phyloP scores from a whole-genome alignment of 2,113 vertebrate species.

The Centropus unirufus region DNA sequence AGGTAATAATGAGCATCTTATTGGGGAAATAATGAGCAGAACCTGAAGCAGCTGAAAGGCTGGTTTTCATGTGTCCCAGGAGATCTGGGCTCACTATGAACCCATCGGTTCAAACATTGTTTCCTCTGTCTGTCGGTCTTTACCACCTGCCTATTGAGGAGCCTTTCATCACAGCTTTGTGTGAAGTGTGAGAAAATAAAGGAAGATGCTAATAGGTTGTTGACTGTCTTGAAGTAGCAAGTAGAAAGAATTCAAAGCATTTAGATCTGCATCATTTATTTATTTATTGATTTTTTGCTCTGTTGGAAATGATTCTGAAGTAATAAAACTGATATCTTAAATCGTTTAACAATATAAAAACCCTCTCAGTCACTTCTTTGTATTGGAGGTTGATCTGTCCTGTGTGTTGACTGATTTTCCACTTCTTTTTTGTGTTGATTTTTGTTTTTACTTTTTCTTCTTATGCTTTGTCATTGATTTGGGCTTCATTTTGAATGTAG shows the following conservation, averaged over 20 bases:
- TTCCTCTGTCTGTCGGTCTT: neutral
- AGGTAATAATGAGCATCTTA: constrained; percentile 80
- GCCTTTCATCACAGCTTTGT: neutral
- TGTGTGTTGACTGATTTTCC: neutral
- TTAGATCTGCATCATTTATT: neutral
- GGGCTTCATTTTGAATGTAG: neutral
- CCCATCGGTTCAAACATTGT: neutral
- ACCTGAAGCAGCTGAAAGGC: neutral
- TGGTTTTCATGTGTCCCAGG: neutral
- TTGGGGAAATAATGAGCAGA: neutral
- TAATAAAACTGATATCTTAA: neutral
- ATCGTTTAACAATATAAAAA: neutral
- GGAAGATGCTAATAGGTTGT: neutral
- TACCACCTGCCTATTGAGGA: neutral
- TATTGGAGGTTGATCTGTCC: neutral
- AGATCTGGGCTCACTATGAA: neutral
- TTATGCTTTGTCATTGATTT: neutral
- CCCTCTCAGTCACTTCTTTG: neutral
- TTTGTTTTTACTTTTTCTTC: neutral
- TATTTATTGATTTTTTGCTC: neutral
- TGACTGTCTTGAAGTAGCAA: neutral
- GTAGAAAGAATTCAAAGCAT: neutral
- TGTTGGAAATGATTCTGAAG: neutral
- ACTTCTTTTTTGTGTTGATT: neutral
- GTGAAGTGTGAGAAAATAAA: neutral